These are phyloP conservation scores for Oryzias curvinotus DNA, from an alignment of 2,113 vertebrate species.

Conservation along the genomic window DNA sequence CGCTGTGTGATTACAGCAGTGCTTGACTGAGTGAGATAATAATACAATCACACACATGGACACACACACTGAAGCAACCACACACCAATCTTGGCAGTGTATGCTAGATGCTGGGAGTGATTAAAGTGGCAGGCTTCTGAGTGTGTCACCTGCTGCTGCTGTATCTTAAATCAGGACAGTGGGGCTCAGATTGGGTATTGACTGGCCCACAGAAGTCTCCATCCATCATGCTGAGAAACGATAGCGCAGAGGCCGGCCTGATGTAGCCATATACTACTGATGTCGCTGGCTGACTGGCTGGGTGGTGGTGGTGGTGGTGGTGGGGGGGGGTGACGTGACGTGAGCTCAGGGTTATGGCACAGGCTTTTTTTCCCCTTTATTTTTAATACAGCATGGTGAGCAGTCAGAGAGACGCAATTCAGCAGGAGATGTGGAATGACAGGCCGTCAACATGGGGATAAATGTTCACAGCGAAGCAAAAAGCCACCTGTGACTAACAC, in stretches of 20 bases:
- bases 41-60: slow-evolving; percentile 44
- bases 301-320: slow-evolving; percentile 26
- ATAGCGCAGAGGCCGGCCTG: slow-evolving; percentile 58
- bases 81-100: slow-evolving; percentile 61
- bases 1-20: slow-evolving; percentile 63
- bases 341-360: slow-evolving; percentile 60
- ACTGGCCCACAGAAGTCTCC: slow-evolving; percentile 74
- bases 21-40: slow-evolving; percentile 62
- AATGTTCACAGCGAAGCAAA: slow-evolving; percentile 22
- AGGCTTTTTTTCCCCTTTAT: slow-evolving; percentile 28
- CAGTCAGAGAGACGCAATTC: slow-evolving; percentile 8
- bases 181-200: slow-evolving; percentile 78
- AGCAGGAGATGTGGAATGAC: slow-evolving; percentile 40
- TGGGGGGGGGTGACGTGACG: slow-evolving; percentile 31
- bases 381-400: slow-evolving; percentile 19
- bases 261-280: slow-evolving; percentile 64
- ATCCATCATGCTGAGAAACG: slow-evolving; percentile 76
- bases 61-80: slow-evolving; percentile 26
- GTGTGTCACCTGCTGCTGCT: slow-evolving; percentile 72
- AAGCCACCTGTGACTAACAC: slow-evolving; percentile 46
- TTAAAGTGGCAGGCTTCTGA: slow-evolving; percentile 69
- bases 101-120: slow-evolving; percentile 71
- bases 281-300: slow-evolving; percentile 47
- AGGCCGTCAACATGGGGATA: slow-evolving; percentile 36
- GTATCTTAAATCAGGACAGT: slow-evolving; percentile 80